Evolutionary conservation across 2,797 vertebrate species (phyloP), one percentile per base, ranked within the genome.

Genomic region (Buphagus erythrorhynchus): DNA sequence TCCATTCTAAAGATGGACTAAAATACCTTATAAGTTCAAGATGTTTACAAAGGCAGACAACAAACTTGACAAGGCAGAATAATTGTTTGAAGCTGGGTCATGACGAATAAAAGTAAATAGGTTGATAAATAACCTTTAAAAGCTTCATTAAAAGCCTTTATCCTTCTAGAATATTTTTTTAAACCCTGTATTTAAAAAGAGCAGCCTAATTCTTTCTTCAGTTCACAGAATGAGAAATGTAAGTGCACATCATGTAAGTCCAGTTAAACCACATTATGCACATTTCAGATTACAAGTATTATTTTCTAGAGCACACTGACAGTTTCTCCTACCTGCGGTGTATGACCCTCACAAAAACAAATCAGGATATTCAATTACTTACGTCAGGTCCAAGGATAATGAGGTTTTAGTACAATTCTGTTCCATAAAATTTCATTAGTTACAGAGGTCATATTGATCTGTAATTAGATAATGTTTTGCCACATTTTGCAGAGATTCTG

Each of bases 381-480:
- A 58, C 8, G 0, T 91, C 57, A 94, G 33, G 45, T 63, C 33
- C 46, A 96, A 90, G 65, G 45, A 86, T 84, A 96, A 95, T 88
- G 26, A 96, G 66, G 51, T 59, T 95, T 97, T 88, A 91, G 52
- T 42, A 75, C 66, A 59, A 84, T 83, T 96, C 91, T 72, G 42
- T 69, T 83, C 67, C 78, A 74, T 62, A 93, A 78, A 93, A 88
- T 58, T 38, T 76, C 85, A 90, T 92, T 94, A 95, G 66, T 88
- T 78, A 67, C 79, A 63, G 25, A 72, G 75, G 57, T 95, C 52
- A 66, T 79, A 94, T 59, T 72, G 68, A 85, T 91, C 58, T 81
- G 55, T 58, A 82, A 73, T 77, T 81, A 91, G 90, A 76, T 82
- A 84, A 93, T 42, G 21, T 90, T 92, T 81, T 87, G 20, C 59